Evolutionary conservation across 1,140 invertebrate genomes (phyloP).

Genomic region (Lepidurus apus): DNA sequence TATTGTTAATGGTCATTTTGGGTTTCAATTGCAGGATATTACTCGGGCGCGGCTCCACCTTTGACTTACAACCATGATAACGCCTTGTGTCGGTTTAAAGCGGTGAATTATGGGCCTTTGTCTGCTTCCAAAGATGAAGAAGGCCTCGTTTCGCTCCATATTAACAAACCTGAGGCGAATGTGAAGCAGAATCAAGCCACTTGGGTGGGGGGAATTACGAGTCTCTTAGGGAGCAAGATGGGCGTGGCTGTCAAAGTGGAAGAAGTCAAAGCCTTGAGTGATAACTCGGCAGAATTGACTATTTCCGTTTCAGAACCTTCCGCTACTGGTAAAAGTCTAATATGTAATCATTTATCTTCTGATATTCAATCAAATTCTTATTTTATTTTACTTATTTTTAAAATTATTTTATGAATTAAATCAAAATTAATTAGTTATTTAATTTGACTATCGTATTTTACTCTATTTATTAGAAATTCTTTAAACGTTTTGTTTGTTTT

Average conservation of each 20-base stretch:
- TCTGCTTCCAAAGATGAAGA: slow-evolving; percentile 77
- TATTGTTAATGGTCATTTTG: not conserved
- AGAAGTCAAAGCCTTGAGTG: slow-evolving; percentile 63
- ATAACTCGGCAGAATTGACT: slow-evolving; percentile 68
- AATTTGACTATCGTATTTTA: no score
- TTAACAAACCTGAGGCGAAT: slow-evolving; percentile 72
- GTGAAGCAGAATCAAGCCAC: slow-evolving; percentile 68
- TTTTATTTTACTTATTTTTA: not conserved
- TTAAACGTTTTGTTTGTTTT: no score
- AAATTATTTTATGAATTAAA: no score
- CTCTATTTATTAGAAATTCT: no score
- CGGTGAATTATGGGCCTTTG: slow-evolving; percentile 80
- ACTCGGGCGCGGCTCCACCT: slow-evolving; percentile 61
- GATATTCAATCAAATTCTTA: not conserved
- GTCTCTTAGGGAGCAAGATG: slow-evolving; percentile 69
- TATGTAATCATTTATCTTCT: not conserved
- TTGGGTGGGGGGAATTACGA: slow-evolving; percentile 59
- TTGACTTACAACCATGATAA: slow-evolving; percentile 83
- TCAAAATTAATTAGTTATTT: no score
- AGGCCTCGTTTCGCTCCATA: slow-evolving; percentile 73
- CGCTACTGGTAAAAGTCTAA: slow-evolving; percentile 23
- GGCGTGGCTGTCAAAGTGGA: slow-evolving; percentile 73
- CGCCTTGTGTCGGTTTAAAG: slow-evolving; percentile 85
- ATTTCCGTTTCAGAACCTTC: slow-evolving; percentile 51
- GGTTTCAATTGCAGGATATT: slow-evolving; percentile 59